Conservation (phyloP, 1,140 invertebrate genomes). For the Orchestia grillus region DNA sequence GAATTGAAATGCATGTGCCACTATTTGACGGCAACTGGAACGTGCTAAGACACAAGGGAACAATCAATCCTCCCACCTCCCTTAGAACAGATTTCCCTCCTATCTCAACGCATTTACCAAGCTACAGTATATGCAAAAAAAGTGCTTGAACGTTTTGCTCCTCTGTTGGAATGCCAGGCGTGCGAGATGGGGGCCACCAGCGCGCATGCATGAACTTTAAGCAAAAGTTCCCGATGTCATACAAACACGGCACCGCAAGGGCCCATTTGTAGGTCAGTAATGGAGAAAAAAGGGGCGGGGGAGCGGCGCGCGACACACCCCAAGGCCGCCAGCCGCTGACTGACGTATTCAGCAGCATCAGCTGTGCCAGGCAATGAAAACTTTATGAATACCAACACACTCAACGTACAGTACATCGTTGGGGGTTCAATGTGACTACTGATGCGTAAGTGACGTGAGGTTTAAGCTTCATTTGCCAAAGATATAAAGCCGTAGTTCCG, state of each 20-base stretch:
- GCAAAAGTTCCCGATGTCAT: background rate
- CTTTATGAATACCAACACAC: too few relatives aligned
- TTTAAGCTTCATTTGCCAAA: too few relatives aligned
- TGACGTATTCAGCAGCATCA: too few relatives aligned
- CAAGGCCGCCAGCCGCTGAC: background rate
- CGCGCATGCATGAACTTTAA: background rate
- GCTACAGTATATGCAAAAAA: background rate
- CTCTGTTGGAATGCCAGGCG: background rate
- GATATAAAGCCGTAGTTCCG: too few relatives aligned
- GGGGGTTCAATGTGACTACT: too few relatives aligned
- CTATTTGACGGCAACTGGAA: too few relatives aligned
- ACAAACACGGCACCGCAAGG: background rate
- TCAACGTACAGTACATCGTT: too few relatives aligned
- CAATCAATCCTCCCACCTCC: background rate
- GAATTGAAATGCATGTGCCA: background rate
- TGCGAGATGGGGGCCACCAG: too few relatives aligned
- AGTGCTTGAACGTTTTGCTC: background rate
- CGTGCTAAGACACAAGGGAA: background rate
- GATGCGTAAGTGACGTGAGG: too few relatives aligned
- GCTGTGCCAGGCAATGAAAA: too few relatives aligned
- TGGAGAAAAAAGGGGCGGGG: background rate
- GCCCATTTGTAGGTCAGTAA: background rate
- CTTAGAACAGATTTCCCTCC: background rate
- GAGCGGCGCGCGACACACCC: background rate
- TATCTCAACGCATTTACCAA: background rate